A percentile compares a stretch with the other conserved stretches of the same genome.
Conservation (phyloP, 2,113 vertebrate species). For the Rafetus swinhoei region DNA sequence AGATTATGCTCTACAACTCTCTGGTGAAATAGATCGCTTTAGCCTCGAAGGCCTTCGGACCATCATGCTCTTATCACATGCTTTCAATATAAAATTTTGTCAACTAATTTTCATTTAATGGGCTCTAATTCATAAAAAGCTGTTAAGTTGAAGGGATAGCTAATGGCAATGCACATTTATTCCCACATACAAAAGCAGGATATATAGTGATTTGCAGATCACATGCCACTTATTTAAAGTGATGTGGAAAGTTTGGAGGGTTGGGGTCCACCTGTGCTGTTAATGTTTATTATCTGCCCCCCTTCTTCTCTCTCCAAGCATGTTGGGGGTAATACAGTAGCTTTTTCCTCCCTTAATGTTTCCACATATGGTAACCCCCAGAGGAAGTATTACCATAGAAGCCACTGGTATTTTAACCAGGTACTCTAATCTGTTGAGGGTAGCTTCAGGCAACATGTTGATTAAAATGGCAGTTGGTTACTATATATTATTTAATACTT, state of each 20-base stretch:
- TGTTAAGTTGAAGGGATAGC: neutral
- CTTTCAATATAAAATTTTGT: neutral
- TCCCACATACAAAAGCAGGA: neutral
- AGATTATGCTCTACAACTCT: neutral
- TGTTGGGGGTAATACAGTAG: neutral
- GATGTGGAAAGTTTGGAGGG: neutral
- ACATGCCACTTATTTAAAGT: neutral
- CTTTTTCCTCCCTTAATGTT: neutral
- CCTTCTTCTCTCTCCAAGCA: rapidly evolving
- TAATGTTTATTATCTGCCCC: neutral
- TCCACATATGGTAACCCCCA: neutral
- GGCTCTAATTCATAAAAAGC: neutral
- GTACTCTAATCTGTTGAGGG: neutral
- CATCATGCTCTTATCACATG: neutral
- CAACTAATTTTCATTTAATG: neutral
- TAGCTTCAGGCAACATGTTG: neutral
- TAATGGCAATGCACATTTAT: neutral
- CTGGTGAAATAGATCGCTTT: neutral
- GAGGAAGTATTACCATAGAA: neutral
- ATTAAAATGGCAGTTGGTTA: neutral
- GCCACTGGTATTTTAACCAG: neutral
- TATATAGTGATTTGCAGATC: neutral
- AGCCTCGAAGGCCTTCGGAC: neutral
- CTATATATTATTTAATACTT: neutral
- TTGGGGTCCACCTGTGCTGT: neutral